Base-by-base conservation (phyloP, 2,888 invertebrate species). In the Parochlus steinenii region DNA sequence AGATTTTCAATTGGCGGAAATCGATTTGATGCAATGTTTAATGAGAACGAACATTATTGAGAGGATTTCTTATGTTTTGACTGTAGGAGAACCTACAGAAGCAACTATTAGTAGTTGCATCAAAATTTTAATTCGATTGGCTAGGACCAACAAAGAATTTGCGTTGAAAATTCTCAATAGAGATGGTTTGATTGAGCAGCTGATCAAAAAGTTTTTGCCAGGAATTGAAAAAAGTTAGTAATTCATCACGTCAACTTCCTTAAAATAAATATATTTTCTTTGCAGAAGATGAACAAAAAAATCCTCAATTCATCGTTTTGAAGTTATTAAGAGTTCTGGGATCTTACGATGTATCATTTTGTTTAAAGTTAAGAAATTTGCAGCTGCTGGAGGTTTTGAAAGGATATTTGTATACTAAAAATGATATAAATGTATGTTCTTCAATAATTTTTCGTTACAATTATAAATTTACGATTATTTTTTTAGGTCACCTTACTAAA, bases 1-100 rank as follows among this genome's bases (percentile, higher is more conserved):
- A 50, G 92, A 93, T 58, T 79, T 79, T 49, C 82, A 90, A 54
- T 57, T 92, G 35, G 75, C 81, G 6, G 83, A 86, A 61, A 67
- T 75, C 19, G 87, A 92, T 63, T 61, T 90, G 4, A 65, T 87
- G 24, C 66, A 74, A 45, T 76, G 78, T 41, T 58, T 79, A 17
- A 48, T 77, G 12, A 65, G 85, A 45, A 78, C 81, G 8, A 75
- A 83, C 50, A 71, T 90, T 42, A 55, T 87, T 16, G 69, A 74
- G 41, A 69, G 90, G 42, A 67, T 81, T 39, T 78, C 76, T 43
- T 90, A 86, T 46, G 74, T 90, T 44, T 56, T 90, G 39, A 73
- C 69, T 39, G 66, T 63, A 27, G 57, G 81, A 14, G 68, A 65
- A 46, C 83, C 83, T 0, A 65, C 73, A 39, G 71, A 77, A 20